Evolutionary conservation across 2,888 invertebrate species (phyloP).

Genomic region (Tenodera sinensis): DNA sequence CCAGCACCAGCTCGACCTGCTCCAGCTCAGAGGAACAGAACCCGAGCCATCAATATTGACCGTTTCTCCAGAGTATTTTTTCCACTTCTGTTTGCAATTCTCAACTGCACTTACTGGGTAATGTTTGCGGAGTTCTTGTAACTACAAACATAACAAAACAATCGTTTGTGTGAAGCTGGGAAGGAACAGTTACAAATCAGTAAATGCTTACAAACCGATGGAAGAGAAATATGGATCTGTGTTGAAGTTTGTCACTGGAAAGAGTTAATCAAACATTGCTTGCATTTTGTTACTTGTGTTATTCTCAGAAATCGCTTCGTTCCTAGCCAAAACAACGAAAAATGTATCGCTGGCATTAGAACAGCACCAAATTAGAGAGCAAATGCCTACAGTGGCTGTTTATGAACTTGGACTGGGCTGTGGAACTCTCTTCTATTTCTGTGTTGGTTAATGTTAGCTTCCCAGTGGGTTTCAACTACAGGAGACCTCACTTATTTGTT

Average conservation of each 20-base stretch:
- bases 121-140: slow-evolving; percentile 60
- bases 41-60: slow-evolving; percentile 67
- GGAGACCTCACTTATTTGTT: background rate
- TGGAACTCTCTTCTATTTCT: background rate
- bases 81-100: slow-evolving; percentile 62
- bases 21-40: slow-evolving; percentile 51
- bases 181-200: background rate
- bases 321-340: background rate
- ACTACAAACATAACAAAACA: background rate
- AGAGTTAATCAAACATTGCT: background rate
- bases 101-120: slow-evolving; percentile 70
- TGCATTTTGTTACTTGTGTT: background rate
- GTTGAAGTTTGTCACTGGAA: background rate
- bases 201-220: background rate
- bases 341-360: background rate
- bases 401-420: background rate
- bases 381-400: background rate
- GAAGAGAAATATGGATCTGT: background rate
- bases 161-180: background rate
- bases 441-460: background rate
- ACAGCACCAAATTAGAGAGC: background rate
- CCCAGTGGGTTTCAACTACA: background rate
- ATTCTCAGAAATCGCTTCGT: background rate
- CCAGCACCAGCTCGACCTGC: slow-evolving; percentile 34
- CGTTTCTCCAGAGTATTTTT: slow-evolving; percentile 67